A percentile compares a stretch with the other conserved stretches of the same genome.
These are phyloP conservation scores for Drosophila multiciliata DNA, from an alignment of 2,888 invertebrate species.

Conservation along the genomic window DNA sequence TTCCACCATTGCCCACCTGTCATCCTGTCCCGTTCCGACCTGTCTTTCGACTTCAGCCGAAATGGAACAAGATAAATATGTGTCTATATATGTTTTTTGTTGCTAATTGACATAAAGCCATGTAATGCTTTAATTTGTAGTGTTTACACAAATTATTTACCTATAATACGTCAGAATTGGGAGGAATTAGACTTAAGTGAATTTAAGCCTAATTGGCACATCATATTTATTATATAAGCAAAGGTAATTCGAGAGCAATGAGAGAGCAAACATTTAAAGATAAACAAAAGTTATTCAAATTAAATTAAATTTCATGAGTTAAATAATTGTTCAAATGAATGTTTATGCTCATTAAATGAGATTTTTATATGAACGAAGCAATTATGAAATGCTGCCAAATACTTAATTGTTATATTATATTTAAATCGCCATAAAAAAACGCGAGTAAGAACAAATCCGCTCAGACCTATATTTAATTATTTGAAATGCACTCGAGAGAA, in stretches of 20 bases:
- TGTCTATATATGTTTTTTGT: background rate
- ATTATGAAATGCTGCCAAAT: background rate
- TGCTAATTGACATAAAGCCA: background rate
- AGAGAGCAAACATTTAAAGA: background rate
- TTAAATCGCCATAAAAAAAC: background rate
- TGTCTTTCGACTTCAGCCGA: slow-evolving; percentile 20
- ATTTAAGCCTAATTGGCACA: slow-evolving; percentile 13
- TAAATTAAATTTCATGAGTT: background rate
- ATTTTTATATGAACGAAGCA: background rate
- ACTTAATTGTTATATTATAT: background rate
- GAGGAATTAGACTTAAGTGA: background rate
- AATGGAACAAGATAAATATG: slow-evolving; percentile 35
- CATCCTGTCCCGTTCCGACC: background rate
- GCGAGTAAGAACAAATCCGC: background rate
- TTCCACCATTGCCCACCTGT: slow-evolving; percentile 20
- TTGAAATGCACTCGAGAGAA: slow-evolving; percentile 36
- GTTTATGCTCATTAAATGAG: background rate
- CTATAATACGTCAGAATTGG: background rate
- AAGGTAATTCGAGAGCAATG: background rate
- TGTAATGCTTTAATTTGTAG: too few species aligned
- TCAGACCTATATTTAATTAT: slow-evolving; percentile 36
- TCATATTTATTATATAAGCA: slow-evolving; percentile 40
- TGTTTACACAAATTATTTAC: background rate
- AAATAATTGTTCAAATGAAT: background rate
- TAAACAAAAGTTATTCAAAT: background rate